Percentiles rank a stretch among this genome's conserved stretches.
These are phyloP conservation scores for Epicampocera succincta DNA, from an alignment of 2,888 invertebrate species.

Conservation along the genomic window DNA sequence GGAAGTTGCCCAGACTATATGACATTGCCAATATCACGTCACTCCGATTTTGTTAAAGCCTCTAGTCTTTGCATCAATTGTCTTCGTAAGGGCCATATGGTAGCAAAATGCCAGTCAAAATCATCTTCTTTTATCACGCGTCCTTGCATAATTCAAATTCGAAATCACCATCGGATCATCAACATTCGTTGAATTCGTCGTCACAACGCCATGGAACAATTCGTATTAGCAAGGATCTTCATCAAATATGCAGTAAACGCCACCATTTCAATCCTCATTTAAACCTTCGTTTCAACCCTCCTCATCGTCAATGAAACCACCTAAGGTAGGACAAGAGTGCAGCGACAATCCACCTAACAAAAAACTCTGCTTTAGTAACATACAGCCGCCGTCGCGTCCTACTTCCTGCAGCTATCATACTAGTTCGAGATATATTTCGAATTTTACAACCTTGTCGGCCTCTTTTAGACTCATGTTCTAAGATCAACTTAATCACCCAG, in stretches of 20 bases:
- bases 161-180: neutral
- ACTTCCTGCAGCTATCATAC: neutral
- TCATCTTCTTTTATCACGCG: conserved; percentile 4
- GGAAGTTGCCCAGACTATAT: conserved; percentile 8
- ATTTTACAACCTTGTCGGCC: neutral
- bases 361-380: no score
- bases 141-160: conserved; percentile 8
- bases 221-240: no score
- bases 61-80: conserved; percentile 25
- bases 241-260: neutral
- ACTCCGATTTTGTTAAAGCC: conserved; percentile 16
- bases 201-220: no score
- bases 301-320: neutral
- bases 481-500: neutral
- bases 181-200: neutral
- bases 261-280: neutral
- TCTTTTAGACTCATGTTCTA: conserved; percentile 4
- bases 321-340: neutral
- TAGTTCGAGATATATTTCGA: neutral
- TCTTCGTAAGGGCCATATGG: conserved; percentile 23
- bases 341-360: no score
- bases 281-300: conserved; percentile 2
- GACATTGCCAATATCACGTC: conserved; percentile 3
- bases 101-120: conserved; percentile 18
- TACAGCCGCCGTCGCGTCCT: neutral